Conservation (phyloP, 2,113 vertebrate species). For the Rhinopithecus roxellana region DNA sequence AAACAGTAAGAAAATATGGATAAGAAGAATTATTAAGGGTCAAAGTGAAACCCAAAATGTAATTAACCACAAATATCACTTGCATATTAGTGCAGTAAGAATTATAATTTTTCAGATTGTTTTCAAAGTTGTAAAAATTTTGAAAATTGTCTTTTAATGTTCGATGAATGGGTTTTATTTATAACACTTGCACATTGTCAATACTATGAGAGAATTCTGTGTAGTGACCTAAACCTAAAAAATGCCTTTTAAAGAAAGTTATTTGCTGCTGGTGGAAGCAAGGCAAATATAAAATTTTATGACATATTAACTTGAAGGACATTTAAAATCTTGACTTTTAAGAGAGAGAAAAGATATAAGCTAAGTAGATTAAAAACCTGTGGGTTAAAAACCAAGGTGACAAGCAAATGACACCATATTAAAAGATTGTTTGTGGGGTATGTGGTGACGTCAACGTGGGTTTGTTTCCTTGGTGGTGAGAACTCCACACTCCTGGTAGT, state of each 20-base stretch:
- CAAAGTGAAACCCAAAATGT: background rate
- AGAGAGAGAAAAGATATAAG: background rate
- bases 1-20: background rate
- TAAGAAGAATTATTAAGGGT: background rate
- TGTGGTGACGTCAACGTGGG: background rate
- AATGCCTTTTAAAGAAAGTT: background rate
- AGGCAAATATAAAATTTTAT: background rate
- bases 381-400: background rate
- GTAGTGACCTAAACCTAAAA: background rate
- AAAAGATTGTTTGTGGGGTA: background rate
- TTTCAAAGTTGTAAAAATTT: conserved; percentile 22
- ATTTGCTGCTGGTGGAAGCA: background rate
- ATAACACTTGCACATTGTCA: background rate
- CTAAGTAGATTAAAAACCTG: background rate
- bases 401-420: background rate
- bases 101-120: background rate
- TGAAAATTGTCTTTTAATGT: background rate
- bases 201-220: background rate
- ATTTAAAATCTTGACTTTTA: conserved; percentile 18
- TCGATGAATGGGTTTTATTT: background rate
- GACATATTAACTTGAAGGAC: background rate
- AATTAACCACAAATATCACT: background rate
- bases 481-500: background rate
- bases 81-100: background rate
- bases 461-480: background rate